Evolutionary conservation across 2,797 vertebrate species (phyloP).

Genomic region (Vipera ursinii): DNA sequence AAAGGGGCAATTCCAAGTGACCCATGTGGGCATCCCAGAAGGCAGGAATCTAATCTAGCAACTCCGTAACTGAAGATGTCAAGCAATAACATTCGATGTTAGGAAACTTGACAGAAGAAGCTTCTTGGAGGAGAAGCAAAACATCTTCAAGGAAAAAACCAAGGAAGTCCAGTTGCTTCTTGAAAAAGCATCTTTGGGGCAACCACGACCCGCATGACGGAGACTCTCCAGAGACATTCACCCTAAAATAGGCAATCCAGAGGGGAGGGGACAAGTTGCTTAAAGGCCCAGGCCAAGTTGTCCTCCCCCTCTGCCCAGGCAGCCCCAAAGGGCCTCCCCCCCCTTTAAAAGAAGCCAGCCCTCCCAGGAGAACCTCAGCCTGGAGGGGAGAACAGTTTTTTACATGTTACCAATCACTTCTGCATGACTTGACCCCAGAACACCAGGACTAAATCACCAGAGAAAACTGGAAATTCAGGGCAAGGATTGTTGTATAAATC

Average conservation of each 20-base stretch:
- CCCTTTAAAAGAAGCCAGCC: not conserved
- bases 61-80: not conserved
- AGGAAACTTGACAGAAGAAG: too few species aligned
- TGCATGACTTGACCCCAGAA: not conserved
- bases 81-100: too few species aligned
- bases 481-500: too few species aligned
- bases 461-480: not conserved
- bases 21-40: not conserved
- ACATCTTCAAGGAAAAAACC: not conserved
- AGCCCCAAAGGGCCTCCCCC: not conserved
- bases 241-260: accelerated
- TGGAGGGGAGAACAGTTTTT: too few species aligned
- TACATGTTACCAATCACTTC: not conserved
- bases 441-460: not conserved
- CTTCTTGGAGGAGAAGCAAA: not conserved
- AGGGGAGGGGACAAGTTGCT: not conserved
- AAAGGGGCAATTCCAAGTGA: not conserved
- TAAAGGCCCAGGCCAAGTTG: too few species aligned
- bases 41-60: not conserved
- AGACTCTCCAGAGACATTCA: not conserved
- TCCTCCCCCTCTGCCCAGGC: not conserved
- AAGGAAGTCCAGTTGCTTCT: not conserved
- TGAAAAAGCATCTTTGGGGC: not conserved
- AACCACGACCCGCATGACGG: not conserved
- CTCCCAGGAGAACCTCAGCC: not conserved